These are phyloP conservation scores for Aplocera efformata DNA, from an alignment of 2,888 invertebrate genomes.

Conservation along the genomic window DNA sequence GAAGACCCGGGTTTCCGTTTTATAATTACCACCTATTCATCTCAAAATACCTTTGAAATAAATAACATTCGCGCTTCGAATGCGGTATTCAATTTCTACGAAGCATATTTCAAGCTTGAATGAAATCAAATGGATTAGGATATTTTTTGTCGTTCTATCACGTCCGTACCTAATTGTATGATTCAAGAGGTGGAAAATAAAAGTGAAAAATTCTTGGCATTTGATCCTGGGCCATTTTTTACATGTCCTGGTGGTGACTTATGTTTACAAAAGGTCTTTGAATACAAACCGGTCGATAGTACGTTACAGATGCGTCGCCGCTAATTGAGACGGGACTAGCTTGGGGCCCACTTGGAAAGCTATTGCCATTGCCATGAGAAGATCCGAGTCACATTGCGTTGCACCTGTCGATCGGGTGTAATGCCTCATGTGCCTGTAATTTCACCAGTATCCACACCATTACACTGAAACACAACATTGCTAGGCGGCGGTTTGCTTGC, in stretches of 20 bases:
- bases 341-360: no score
- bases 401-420: no score
- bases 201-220: constrained; percentile 66
- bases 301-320: no score
- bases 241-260: constrained; percentile 34
- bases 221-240: constrained; percentile 27
- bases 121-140: constrained; percentile 41
- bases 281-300: no score
- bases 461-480: no score
- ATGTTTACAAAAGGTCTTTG: not conserved
- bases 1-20: constrained; percentile 16
- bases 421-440: no score
- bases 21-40: constrained; percentile 26
- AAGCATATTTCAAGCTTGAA: constrained; percentile 34
- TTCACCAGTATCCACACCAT: no score
- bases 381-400: no score
- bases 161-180: constrained; percentile 65
- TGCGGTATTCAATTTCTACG: constrained; percentile 36
- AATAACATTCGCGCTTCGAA: constrained; percentile 36
- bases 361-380: no score
- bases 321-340: no score
- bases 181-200: constrained; percentile 56
- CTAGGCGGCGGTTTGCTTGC: no score
- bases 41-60: constrained; percentile 25
- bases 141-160: constrained; percentile 63